Percentiles rank a stretch among this genome's conserved stretches.
phyloP scores from a whole-genome alignment of 1,140 invertebrate species.

The Drosophila fuyamai region DNA sequence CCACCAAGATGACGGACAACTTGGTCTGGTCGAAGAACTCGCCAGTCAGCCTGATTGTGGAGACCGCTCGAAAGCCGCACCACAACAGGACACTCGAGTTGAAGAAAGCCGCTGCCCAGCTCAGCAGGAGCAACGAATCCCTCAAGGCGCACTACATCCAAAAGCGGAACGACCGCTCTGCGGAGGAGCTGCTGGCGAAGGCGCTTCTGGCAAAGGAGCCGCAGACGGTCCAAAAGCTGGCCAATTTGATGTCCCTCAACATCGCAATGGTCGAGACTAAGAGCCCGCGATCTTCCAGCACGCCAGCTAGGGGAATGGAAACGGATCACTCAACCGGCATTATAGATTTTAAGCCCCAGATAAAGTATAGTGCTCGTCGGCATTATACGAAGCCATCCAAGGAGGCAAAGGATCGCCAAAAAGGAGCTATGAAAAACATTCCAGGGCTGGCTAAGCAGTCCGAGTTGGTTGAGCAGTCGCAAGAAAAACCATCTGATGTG shows the following conservation, averaged over 20 bases:
- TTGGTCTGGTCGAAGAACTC: constrained; percentile 6
- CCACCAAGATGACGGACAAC: background rate
- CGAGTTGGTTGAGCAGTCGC: background rate
- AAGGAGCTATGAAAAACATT: background rate
- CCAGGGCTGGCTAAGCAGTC: background rate
- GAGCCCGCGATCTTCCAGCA: background rate
- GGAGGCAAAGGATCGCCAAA: background rate
- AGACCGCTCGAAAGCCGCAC: background rate
- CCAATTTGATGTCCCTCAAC: constrained; percentile 5
- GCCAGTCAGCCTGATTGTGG: background rate
- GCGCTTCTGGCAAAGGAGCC: background rate
- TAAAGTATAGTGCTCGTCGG: background rate
- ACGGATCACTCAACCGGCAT: background rate
- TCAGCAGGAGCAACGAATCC: constrained; percentile 21
- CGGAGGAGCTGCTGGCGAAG: background rate
- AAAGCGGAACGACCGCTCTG: background rate
- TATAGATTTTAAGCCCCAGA: constrained; percentile 11
- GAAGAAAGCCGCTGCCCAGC: constrained; percentile 15
- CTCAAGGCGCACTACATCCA: constrained; percentile 30
- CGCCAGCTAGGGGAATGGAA: background rate
- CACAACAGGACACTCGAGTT: constrained; percentile 11
- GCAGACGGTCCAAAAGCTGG: constrained; percentile 1
- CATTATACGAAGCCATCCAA: background rate
- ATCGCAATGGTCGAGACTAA: background rate
- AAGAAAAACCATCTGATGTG: background rate